Percentiles rank a stretch among this genome's conserved stretches.
phyloP scores from a whole-genome alignment of 1,140 invertebrate species.

The Mycetomoellerius zeteki region DNA sequence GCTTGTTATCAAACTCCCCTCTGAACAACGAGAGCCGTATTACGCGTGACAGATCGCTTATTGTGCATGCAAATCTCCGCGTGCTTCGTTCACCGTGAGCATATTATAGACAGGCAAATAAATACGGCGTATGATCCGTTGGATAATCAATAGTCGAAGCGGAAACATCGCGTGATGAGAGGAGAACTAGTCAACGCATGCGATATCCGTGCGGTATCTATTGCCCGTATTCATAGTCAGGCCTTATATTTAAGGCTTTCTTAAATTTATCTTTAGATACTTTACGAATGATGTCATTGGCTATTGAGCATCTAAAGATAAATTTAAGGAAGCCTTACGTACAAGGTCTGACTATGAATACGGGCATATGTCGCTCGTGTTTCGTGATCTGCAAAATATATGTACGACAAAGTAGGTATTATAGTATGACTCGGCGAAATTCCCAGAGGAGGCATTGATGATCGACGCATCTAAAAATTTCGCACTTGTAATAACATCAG shows the following conservation, averaged over 20 bases:
- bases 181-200: neutral
- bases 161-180: conserved; percentile 36
- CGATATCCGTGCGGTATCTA: neutral
- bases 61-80: conserved; percentile 73
- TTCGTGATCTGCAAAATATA: neutral
- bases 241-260: too few relatives aligned
- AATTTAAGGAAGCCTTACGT: too few relatives aligned
- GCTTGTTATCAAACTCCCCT: neutral
- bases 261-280: too few relatives aligned
- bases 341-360: too few relatives aligned
- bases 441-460: neutral
- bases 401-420: neutral
- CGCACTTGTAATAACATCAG: neutral
- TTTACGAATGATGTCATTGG: too few relatives aligned
- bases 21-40: conserved; percentile 18
- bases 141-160: conserved; percentile 60
- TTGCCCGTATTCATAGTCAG: too few relatives aligned
- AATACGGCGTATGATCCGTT: conserved; percentile 59
- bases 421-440: neutral
- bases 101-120: conserved; percentile 71
- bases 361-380: neutral
- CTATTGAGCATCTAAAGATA: too few relatives aligned
- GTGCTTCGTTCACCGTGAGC: conserved; percentile 48
- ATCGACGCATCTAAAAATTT: conserved; percentile 16
- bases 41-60: conserved; percentile 64